Evolutionary conservation across 2,888 invertebrate genomes (phyloP).

Genomic region (Drosophila paracracens): DNA sequence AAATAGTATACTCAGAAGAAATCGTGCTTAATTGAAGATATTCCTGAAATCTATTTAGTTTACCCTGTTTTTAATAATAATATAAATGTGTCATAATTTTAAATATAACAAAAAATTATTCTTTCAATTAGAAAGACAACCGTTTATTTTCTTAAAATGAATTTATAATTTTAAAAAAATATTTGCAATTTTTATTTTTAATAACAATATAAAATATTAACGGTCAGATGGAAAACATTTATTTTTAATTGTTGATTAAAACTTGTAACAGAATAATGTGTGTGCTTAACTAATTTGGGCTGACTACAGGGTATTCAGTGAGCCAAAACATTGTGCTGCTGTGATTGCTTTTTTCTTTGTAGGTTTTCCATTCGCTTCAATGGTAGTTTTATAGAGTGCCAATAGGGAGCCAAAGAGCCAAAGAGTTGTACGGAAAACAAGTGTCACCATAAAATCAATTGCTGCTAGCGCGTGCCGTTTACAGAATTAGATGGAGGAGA

Average conservation of each 20-base stretch:
- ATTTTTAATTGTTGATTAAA: not conserved
- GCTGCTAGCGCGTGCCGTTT: constrained; percentile 54
- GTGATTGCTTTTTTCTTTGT: constrained; percentile 3
- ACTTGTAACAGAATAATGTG: not conserved
- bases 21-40: not conserved
- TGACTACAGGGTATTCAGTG: not conserved
- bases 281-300: not conserved
- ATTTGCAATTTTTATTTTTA: not conserved
- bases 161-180: not conserved
- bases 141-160: not conserved
- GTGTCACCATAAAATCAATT: constrained; percentile 69
- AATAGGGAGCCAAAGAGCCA: constrained; percentile 63
- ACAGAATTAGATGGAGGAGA: not conserved
- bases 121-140: not conserved
- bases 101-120: not conserved
- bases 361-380: constrained; percentile 16
- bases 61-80: not conserved
- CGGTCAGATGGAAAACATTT: not conserved
- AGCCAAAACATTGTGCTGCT: not conserved
- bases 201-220: no score
- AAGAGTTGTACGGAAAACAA: constrained; percentile 51
- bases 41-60: not conserved
- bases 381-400: constrained; percentile 68
- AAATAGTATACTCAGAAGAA: rapidly evolving
- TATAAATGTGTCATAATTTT: not conserved